Conservation (phyloP, 2,113 vertebrate species). For the Gymnobelideus leadbeateri region DNA sequence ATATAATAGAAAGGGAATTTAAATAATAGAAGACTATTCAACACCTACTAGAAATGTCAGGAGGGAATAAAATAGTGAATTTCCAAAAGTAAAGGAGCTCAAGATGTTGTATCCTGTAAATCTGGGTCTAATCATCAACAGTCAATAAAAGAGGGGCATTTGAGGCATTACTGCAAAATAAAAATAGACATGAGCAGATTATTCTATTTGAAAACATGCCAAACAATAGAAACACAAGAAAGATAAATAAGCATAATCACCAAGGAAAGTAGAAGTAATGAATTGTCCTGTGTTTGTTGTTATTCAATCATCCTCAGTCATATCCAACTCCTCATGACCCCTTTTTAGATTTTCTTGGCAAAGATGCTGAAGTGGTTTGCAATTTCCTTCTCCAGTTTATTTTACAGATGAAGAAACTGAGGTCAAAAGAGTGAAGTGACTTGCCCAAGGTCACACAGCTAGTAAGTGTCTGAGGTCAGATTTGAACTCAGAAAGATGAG, state of each 20-base stretch:
- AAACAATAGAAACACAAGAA: neutral
- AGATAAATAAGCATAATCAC: neutral
- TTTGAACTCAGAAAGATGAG: neutral
- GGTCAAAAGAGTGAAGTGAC: neutral
- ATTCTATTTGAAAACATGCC: neutral
- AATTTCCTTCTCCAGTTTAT: neutral
- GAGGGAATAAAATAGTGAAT: neutral
- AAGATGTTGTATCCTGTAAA: neutral
- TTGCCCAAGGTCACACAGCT: neutral
- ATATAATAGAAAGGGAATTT: neutral
- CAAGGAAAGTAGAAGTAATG: neutral
- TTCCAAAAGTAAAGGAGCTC: neutral
- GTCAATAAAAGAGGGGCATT: neutral
- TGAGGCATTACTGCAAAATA: neutral
- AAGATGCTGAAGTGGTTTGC: neutral
- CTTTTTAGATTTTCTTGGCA: neutral
- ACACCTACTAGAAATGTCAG: neutral
- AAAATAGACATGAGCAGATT: neutral
- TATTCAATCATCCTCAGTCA: neutral
- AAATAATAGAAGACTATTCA: neutral
- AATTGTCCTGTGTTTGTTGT: neutral
- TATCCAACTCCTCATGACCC: neutral
- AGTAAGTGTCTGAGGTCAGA: neutral
- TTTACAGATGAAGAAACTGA: neutral
- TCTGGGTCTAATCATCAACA: neutral